phyloP scores from a whole-genome alignment of 2,113 vertebrate species.

The Stegastes partitus region DNA sequence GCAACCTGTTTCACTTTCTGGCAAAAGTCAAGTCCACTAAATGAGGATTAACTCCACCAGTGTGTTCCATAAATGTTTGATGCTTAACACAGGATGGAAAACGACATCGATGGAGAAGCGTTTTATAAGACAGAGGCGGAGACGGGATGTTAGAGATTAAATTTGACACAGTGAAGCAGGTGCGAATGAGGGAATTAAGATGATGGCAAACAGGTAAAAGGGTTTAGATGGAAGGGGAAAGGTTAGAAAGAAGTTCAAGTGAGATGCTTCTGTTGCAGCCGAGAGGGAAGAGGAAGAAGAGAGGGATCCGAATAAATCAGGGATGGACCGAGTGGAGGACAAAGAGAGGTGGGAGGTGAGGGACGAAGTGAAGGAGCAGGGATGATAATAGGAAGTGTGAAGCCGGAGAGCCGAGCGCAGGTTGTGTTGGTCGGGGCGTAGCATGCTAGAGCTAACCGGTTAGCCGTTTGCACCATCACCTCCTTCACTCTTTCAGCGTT shows the following conservation, averaged over 20 bases:
- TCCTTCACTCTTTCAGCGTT: background rate
- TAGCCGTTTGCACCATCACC: background rate
- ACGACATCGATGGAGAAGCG: slow-evolving; percentile 9
- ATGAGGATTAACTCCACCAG: slow-evolving; percentile 9
- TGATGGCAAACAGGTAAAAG: slow-evolving; percentile 10
- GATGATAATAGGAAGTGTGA: slow-evolving; percentile 30
- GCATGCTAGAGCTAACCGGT: background rate
- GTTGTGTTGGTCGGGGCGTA: background rate
- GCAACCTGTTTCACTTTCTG: background rate
- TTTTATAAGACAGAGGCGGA: slow-evolving; percentile 6
- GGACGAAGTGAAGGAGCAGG: slow-evolving; percentile 32
- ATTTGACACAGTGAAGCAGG: slow-evolving; percentile 36
- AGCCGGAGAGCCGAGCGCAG: background rate
- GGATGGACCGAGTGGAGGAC: slow-evolving; percentile 27
- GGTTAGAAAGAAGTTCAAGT: slow-evolving; percentile 34
- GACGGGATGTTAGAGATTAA: slow-evolving; percentile 23
- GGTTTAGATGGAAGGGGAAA: slow-evolving; percentile 1
- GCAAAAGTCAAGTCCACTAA: background rate
- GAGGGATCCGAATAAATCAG: slow-evolving; percentile 49
- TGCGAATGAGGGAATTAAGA: slow-evolving; percentile 34
- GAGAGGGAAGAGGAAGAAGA: slow-evolving; percentile 29
- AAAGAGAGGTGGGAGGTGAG: slow-evolving; percentile 53
- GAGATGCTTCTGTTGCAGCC: slow-evolving; percentile 25
- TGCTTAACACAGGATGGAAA: background rate
- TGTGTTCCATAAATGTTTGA: background rate